A percentile compares a stretch with the other conserved stretches of the same genome.
Conservation (phyloP, 2,888 invertebrate species). For the Galerucella nymphaeae region DNA sequence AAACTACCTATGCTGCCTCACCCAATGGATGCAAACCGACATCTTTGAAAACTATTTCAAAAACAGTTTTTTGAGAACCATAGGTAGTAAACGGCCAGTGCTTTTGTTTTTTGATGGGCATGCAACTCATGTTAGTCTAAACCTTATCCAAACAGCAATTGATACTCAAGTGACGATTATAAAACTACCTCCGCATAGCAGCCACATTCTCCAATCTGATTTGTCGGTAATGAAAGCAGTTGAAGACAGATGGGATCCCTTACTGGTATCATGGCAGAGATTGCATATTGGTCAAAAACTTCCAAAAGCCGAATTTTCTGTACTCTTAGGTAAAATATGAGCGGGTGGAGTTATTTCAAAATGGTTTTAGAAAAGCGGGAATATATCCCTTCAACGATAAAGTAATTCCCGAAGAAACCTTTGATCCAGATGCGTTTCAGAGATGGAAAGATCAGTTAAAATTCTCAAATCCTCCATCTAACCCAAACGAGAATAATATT, state of each 20-base stretch:
- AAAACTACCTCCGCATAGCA: constrained; percentile 55
- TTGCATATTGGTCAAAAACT: constrained; percentile 18
- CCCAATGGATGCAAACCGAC: constrained; percentile 52
- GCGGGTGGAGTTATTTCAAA: constrained; percentile 23
- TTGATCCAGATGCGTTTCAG: constrained; percentile 23
- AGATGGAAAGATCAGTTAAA: constrained; percentile 21
- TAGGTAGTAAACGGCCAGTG: constrained; percentile 53
- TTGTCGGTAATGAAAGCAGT: constrained; percentile 33
- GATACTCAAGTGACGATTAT: constrained; percentile 34
- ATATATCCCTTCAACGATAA: constrained; percentile 1
- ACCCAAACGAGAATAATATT: constrained; percentile 7
- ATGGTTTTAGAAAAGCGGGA: constrained; percentile 31
- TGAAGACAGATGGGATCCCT: constrained; percentile 24
- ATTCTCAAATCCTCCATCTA: constrained; percentile 10
- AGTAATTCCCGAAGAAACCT: constrained; percentile 29
- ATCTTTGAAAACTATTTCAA: constrained; percentile 55
- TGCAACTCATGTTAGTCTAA: constrained; percentile 48
- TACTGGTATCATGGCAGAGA: constrained; percentile 25
- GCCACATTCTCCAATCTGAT: constrained; percentile 53
- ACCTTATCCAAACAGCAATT: constrained; percentile 23
- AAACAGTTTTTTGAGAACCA: constrained; percentile 51
- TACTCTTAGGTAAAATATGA: constrained; percentile 29
- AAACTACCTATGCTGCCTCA: constrained; percentile 31
- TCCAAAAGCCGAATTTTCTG: constrained; percentile 24
- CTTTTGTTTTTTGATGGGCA: constrained; percentile 57